Conservation (phyloP, 2,888 invertebrate species). For the Catocala nupta region DNA sequence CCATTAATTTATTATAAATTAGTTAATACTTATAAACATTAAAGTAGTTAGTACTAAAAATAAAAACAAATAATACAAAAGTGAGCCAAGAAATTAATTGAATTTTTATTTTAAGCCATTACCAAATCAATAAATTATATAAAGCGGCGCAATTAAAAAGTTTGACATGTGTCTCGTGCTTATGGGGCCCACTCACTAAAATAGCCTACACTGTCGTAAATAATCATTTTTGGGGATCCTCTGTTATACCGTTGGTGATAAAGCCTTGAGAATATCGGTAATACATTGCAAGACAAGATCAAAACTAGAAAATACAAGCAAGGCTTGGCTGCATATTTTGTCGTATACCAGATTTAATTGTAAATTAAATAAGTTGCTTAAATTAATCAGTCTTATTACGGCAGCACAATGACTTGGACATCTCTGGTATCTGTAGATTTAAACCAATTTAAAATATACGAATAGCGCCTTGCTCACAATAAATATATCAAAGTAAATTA, state of each 20-base stretch:
- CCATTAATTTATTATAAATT: slow-evolving; percentile 37
- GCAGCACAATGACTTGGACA: too few relatives aligned
- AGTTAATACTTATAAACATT: slow-evolving; percentile 37
- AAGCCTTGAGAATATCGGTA: background rate
- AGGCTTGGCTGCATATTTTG: too few relatives aligned
- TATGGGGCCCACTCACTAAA: slow-evolving; percentile 47
- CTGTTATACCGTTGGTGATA: background rate
- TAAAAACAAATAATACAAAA: slow-evolving; percentile 60
- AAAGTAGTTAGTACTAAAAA: slow-evolving; percentile 50
- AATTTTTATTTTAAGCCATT: slow-evolving; percentile 63
- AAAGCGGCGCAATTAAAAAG: slow-evolving; percentile 62
- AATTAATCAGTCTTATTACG: too few relatives aligned
- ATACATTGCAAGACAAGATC: background rate
- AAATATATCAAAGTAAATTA: too few relatives aligned
- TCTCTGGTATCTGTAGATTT: too few relatives aligned
- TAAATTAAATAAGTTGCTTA: too few relatives aligned
- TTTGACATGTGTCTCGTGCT: slow-evolving; percentile 62
- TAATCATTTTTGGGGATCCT: slow-evolving; percentile 43
- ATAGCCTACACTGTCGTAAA: slow-evolving; percentile 55
- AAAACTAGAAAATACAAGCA: too few relatives aligned
- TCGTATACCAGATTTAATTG: too few relatives aligned
- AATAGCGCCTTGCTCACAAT: too few relatives aligned
- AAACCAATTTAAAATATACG: too few relatives aligned
- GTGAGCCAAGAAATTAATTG: slow-evolving; percentile 60
- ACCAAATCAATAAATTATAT: slow-evolving; percentile 58